These are phyloP conservation scores for Cryptophagus acutangulus DNA, from an alignment of 2,888 invertebrate genomes.

Conservation along the genomic window DNA sequence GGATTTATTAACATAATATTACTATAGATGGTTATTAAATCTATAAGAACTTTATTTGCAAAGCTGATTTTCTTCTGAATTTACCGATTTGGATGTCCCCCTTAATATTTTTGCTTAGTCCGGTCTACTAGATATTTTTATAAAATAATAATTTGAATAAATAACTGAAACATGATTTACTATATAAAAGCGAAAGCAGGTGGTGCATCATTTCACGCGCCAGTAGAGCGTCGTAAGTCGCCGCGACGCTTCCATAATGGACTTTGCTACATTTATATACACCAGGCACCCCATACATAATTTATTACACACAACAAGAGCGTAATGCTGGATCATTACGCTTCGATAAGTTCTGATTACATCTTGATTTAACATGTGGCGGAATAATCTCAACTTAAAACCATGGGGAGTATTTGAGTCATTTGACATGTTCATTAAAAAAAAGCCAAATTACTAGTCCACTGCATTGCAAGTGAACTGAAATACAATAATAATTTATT, in stretches of 20 bases:
- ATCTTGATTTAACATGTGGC: slow-evolving; percentile 32
- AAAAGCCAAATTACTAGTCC: slow-evolving; percentile 4
- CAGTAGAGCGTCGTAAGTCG: slow-evolving; percentile 33
- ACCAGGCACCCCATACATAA: slow-evolving; percentile 20
- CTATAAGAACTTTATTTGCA: too few species aligned
- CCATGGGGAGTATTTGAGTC: slow-evolving; percentile 7
- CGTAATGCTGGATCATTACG: slow-evolving; percentile 29
- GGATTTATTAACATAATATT: too few species aligned
- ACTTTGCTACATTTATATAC: slow-evolving; percentile 19
- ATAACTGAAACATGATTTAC: too few species aligned
- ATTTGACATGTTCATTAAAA: slow-evolving; percentile 22
- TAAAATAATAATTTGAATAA: too few species aligned
- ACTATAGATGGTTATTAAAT: too few species aligned
- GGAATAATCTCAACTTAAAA: slow-evolving; percentile 23
- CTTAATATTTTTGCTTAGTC: too few species aligned
- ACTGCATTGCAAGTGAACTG: background rate
- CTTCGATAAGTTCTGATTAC: slow-evolving; percentile 35
- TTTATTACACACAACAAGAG: slow-evolving; percentile 18
- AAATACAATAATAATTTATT: background rate
- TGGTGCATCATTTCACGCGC: slow-evolving; percentile 36
- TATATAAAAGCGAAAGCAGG: too few species aligned
- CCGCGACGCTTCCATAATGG: slow-evolving; percentile 27
- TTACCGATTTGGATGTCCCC: too few species aligned
- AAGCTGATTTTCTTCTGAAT: too few species aligned
- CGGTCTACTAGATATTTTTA: too few species aligned